Evolutionary conservation across 30 jellyfish, hydroid and myxozoan species (phyloP).

Genomic region (Euphysa ruthae): DNA sequence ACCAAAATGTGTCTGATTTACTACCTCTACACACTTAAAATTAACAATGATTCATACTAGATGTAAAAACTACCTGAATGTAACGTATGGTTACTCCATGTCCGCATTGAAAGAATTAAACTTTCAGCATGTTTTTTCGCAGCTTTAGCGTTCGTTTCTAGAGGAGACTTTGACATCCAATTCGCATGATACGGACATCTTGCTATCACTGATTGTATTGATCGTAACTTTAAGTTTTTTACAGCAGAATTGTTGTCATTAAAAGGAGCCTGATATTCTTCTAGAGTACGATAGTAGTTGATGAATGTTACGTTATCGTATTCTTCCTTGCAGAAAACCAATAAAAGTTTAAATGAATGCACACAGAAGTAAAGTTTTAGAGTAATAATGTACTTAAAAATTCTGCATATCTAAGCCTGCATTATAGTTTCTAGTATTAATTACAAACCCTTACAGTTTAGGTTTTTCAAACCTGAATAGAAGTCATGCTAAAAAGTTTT

Average conservation of each 20-base stretch:
- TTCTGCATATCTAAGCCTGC: too few relatives aligned
- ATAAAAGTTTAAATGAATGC: too few relatives aligned
- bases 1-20: too few relatives aligned
- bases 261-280: slow-evolving; percentile 45
- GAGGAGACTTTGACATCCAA: slow-evolving; percentile 20
- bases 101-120: slow-evolving; percentile 34
- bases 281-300: slow-evolving; percentile 48
- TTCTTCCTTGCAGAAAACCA: too few relatives aligned
- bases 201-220: slow-evolving; percentile 36
- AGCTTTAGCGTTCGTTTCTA: slow-evolving; percentile 28
- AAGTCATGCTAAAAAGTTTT: too few relatives aligned
- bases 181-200: slow-evolving; percentile 44
- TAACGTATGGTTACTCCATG: slow-evolving; percentile 59
- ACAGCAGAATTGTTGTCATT: slow-evolving; percentile 22
- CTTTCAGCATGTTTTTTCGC: slow-evolving; percentile 43
- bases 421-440: too few relatives aligned
- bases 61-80: slow-evolving; percentile 45
- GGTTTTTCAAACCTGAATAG: too few relatives aligned
- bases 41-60: too few relatives aligned
- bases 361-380: too few relatives aligned
- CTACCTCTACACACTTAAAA: too few relatives aligned
- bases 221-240: slow-evolving; percentile 19
- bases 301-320: slow-evolving; percentile 23
- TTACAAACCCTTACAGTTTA: too few relatives aligned
- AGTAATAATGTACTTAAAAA: too few relatives aligned